Base-by-base conservation (phyloP, 2,797 vertebrate genomes). In the Calcarius lapponicus region DNA sequence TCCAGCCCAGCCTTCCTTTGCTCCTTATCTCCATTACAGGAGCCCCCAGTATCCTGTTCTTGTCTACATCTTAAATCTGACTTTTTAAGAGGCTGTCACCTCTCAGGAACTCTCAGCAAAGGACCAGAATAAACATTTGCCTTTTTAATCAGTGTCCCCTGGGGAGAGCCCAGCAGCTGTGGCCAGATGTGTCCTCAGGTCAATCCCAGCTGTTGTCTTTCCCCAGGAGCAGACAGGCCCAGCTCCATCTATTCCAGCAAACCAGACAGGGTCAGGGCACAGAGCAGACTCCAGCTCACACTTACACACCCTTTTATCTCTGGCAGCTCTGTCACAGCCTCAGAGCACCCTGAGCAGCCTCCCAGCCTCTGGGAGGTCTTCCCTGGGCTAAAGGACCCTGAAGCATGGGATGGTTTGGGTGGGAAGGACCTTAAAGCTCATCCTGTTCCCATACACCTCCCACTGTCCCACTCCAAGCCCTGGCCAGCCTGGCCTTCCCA, bases 261-360 rank as follows among this genome's bases (percentile, higher is more conserved):
- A 92, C n/a, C 11, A 85, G 67, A 21, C 92, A 76, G 75, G 94
- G 87, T 62, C 92, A 94, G 88, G 92, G 87, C 93, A 70, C 51
- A 3, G 71, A 69, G 73, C 92, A 58, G 47, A 26, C 80, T 40
- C 82, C 72, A 88, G 75, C 71, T 73, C 75, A 54, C 65, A 82
- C 16, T 60, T 56, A 56, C n/a, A 3, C 82, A 60, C 86, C 22
- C 45, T 64, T 56, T 76, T 13, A 45, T 85, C 75, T 58, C 71
- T 69, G 79, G 34, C 4, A 11, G 31, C 64, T 90, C 74, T 36
- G 79, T 51, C 79, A 61, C 74, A 24, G 56, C 34, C 75, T 36
- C 40, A 40, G 72, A 34, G 31, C 74, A 54, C 2, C 2, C 24
- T 10, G 29, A 84, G 78, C 70, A 69, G 62, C 45, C 15, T 74